phyloP scores from a whole-genome alignment of 2,797 vertebrate genomes.

The Syngnathus acus region DNA sequence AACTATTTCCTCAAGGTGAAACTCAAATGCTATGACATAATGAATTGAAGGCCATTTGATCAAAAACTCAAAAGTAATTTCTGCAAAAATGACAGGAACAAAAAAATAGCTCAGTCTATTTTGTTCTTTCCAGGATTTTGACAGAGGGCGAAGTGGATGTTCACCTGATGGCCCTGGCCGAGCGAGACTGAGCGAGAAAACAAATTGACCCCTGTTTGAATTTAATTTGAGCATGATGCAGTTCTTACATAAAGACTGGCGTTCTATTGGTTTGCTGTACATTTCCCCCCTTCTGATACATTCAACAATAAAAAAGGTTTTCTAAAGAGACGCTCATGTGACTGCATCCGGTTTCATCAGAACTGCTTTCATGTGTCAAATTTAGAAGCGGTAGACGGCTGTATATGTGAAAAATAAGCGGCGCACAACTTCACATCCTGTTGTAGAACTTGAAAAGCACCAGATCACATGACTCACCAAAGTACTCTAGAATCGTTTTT shows the following conservation, averaged over 20 bases:
- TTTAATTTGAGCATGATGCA: constrained; percentile 59
- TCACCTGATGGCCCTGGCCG: constrained; percentile 89
- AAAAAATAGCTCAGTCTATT: background rate
- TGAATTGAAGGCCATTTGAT: background rate
- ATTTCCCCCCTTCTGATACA: constrained; percentile 65
- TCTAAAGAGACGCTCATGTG: background rate
- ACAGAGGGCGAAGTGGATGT: constrained; percentile 87
- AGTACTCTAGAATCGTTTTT: background rate
- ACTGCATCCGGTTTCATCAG: constrained; percentile 9
- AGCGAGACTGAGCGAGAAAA: constrained; percentile 80
- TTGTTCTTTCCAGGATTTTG: constrained; percentile 78
- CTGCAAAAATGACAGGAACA: background rate
- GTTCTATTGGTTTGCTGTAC: constrained; percentile 74
- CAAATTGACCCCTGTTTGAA: constrained; percentile 43
- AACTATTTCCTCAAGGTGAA: background rate
- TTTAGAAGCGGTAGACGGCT: constrained; percentile 32
- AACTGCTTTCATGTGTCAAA: constrained; percentile 10
- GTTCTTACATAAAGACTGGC: constrained; percentile 48
- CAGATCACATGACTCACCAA: constrained; percentile 36
- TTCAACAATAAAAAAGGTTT: constrained; percentile 56
- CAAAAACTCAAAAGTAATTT: background rate
- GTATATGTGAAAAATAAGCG: constrained; percentile 4
- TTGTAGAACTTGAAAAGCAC: constrained; percentile 39
- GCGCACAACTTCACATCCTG: constrained; percentile 49
- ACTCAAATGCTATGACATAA: background rate